Conservation (phyloP, 2,888 invertebrate genomes). For the Beris morrisii region DNA sequence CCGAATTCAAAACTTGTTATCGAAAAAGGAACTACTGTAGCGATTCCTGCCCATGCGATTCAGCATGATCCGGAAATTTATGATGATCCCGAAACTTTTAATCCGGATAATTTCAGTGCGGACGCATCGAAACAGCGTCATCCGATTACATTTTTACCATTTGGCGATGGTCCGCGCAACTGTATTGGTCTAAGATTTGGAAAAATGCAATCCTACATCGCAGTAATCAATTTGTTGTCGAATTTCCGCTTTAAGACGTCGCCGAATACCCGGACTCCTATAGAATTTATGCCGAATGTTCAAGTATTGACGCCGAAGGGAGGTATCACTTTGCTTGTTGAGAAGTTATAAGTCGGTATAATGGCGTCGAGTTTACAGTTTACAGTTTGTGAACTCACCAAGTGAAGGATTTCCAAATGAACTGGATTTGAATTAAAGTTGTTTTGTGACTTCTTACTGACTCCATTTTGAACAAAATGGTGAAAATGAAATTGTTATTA, state of each 20-base stretch:
- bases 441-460: too few relatives aligned
- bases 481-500: too few relatives aligned
- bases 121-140: constrained; percentile 46
- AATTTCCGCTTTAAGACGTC: constrained; percentile 40
- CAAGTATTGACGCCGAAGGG: constrained; percentile 31
- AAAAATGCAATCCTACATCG: constrained; percentile 48
- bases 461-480: too few relatives aligned
- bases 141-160: constrained; percentile 51
- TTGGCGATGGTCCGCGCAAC: constrained; percentile 51
- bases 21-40: constrained; percentile 48
- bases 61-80: constrained; percentile 56
- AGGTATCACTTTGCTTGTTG: constrained; percentile 25
- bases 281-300: constrained; percentile 34
- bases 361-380: too few relatives aligned
- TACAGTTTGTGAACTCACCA: too few relatives aligned
- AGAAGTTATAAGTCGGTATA: too few relatives aligned
- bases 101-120: constrained; percentile 55
- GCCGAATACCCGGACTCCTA: background rate
- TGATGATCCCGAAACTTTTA: constrained; percentile 54
- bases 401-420: too few relatives aligned
- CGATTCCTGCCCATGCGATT: constrained; percentile 51
- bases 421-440: too few relatives aligned
- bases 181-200: constrained; percentile 50
- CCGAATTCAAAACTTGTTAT: constrained; percentile 46
- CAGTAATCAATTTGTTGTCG: constrained; percentile 44